Evolutionary conservation across 2,797 vertebrate genomes (phyloP).

Genomic region (Mionectes olivaceus): DNA sequence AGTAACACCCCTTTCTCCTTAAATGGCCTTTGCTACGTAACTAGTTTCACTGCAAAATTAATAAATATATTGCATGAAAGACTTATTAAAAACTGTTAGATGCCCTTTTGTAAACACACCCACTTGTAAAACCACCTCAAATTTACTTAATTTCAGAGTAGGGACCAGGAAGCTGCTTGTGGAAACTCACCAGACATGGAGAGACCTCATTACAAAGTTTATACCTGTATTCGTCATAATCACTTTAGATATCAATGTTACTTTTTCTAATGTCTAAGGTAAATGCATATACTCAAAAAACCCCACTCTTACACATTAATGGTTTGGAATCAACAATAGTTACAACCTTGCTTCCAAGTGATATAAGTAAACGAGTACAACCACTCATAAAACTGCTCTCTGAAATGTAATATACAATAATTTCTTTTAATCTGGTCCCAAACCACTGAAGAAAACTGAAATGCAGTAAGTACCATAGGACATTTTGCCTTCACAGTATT

Average conservation of each 20-base stretch:
- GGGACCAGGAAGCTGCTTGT: background rate
- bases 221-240: background rate
- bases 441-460: background rate
- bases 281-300: background rate
- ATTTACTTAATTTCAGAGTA: background rate
- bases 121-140: background rate
- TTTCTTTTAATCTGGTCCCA: background rate
- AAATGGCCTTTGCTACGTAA: background rate
- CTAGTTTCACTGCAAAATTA: background rate
- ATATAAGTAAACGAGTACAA: conserved; percentile 7
- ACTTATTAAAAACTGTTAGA: background rate
- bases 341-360: background rate
- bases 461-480: background rate
- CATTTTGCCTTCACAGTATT: background rate
- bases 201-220: background rate
- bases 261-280: background rate
- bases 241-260: background rate
- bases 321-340: background rate
- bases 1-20: background rate
- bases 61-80: background rate
- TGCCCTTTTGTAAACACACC: background rate
- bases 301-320: background rate
- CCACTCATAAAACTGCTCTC: background rate
- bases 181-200: background rate
- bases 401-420: background rate